Percentiles rank a stretch among this genome's conserved stretches.
Evolutionary conservation across 2,113 vertebrate genomes (phyloP).

Genomic region (Scatophagus argus): DNA sequence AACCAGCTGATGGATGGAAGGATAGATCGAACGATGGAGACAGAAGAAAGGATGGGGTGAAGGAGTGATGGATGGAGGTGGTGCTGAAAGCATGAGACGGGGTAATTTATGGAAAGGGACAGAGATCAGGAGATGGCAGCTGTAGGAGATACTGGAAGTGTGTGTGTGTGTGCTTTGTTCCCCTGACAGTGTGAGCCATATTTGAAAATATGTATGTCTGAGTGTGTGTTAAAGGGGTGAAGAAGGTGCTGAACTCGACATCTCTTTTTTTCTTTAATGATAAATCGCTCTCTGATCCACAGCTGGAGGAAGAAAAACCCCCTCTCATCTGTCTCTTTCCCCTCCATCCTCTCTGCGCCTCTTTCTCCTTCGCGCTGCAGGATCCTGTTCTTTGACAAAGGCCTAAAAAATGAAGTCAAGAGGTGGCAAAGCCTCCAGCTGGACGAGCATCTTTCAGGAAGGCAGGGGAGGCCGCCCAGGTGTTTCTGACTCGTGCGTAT

Average conservation of each 20-base stretch:
- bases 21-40: constrained; percentile 47
- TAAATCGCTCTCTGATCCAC: constrained; percentile 55
- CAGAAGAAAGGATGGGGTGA: constrained; percentile 46
- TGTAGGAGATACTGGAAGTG: not conserved
- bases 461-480: constrained; percentile 29
- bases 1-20: constrained; percentile 66
- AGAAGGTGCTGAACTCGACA: constrained; percentile 29
- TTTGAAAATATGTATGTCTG: not conserved
- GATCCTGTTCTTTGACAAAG: constrained; percentile 67
- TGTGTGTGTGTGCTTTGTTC: not conserved
- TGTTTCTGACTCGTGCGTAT: not conserved
- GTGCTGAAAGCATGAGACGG: constrained; percentile 35
- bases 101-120: constrained; percentile 64
- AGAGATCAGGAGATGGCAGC: constrained; percentile 48
- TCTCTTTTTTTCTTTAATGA: constrained; percentile 32
- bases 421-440: constrained; percentile 56
- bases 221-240: constrained; percentile 6
- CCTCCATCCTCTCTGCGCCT: constrained; percentile 13
- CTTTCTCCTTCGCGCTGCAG: constrained; percentile 59
- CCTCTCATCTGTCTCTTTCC: constrained; percentile 62
- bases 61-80: constrained; percentile 65
- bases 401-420: constrained; percentile 76
- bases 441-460: constrained; percentile 64
- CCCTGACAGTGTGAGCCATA: not conserved
- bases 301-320: constrained; percentile 56